Evolutionary conservation across 2,888 invertebrate species (phyloP), one percentile per base, ranked within the genome.

Genomic region (Nomada fabriciana): DNA sequence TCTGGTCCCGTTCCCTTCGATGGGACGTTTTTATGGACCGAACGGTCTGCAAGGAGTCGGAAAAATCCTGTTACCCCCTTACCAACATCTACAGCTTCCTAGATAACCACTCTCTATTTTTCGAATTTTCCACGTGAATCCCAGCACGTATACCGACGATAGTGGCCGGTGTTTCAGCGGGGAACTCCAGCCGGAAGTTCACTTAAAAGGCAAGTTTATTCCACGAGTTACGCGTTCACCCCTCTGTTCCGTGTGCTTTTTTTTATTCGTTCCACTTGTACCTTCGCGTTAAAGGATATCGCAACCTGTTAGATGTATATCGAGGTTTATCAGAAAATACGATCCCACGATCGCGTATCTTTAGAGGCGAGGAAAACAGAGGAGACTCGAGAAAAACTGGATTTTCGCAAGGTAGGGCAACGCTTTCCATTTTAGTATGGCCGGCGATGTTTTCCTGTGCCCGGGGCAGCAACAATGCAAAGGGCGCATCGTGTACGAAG

Each of bases 21-120:
- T 20, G 72, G 76, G 70, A 82, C 76, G 71, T 63, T 65, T 82
- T 82, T 81, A 82, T 61, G 68, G 57, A n/a, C 15, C 47, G 55
- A 69, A 81, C 57, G 10, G 64, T 64, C 36, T 42, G 71, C 52
- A 55, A 43, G 42, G 50, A 68, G 55, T 25, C 67, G 20, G 23
- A 18, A 20, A 61, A 80, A 43, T 52, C 50, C 52, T 53, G 64
- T 36, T 7, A 3, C 53, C 23, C n/a, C 42, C 65, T 65, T 78
- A 60, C 78, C 60, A 47, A 20, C 47, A 53, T 61, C 65, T 20
- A 11, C 57, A 59, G 65, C 53, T 47, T 25, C 18, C 13, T 50
- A 13, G 43, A 42, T 57, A 20, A 29, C n/a, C 9, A 29, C 15
- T 2, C 50, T 20, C 47, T 9, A 2, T 2, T 5, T 1, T 2